phyloP scores from a whole-genome alignment of 2,888 invertebrate species.

The Dicranocentrus wangi region DNA sequence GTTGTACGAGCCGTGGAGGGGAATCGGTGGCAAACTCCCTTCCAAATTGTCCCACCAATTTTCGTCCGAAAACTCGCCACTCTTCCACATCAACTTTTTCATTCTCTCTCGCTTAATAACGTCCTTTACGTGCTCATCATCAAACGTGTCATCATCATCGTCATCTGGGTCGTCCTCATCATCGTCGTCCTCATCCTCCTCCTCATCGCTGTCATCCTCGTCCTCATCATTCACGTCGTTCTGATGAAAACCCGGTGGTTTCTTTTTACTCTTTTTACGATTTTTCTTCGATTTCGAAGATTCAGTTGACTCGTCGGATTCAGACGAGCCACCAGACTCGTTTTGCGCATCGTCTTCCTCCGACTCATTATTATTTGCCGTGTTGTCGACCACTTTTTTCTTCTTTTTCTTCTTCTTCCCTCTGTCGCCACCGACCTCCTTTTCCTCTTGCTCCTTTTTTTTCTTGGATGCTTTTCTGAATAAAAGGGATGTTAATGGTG shows the following conservation, averaged over 20 bases:
- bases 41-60: slow-evolving; percentile 48
- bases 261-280: neutral
- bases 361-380: too few species aligned
- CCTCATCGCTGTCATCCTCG: slow-evolving; percentile 10
- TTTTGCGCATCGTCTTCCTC: slow-evolving; percentile 22
- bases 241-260: slow-evolving; percentile 22
- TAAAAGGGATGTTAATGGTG: too few species aligned
- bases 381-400: slow-evolving; percentile 8
- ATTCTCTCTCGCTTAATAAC: slow-evolving; percentile 35
- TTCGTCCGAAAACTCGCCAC: slow-evolving; percentile 24
- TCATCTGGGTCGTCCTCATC: neutral
- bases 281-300: neutral
- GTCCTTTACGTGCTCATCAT: slow-evolving; percentile 43
- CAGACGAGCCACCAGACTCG: slow-evolving; percentile 27
- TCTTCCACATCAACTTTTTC: slow-evolving; percentile 34
- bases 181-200: neutral
- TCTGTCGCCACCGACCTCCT: neutral
- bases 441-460: neutral
- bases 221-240: slow-evolving; percentile 31
- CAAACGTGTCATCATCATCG: slow-evolving; percentile 19
- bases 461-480: neutral
- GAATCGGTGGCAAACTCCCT: neutral
- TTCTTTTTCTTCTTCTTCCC: slow-evolving; percentile 33
- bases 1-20: neutral
- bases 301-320: slow-evolving; percentile 43